Evolutionary conservation across 2,113 vertebrate species (phyloP), one percentile per base, ranked within the genome.

Genomic region (Rattus rattus): DNA sequence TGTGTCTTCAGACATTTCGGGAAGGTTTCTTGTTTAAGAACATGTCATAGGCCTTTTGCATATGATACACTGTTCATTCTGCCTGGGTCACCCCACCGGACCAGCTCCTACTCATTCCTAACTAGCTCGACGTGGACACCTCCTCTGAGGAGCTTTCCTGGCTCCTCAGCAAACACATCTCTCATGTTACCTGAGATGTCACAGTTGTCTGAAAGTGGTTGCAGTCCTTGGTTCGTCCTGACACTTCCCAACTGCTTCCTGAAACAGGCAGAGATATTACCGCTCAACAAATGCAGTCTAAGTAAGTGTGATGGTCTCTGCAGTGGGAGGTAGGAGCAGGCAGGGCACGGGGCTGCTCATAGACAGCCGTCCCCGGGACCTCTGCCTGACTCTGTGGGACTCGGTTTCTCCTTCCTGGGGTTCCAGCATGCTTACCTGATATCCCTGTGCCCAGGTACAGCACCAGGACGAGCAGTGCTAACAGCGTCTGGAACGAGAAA

Each of bases 201-300:
- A 76, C 89, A 17, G 97, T 89, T 61, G 63, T 95, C 86, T 87
- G 96, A 43, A 88, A 61, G 59, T 87, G 92, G 94, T 80, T 73
- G 79, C 95, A 98, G 52, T 95, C 96, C 67, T 65, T 81, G 92
- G 88, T 94, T 87, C 52, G 94, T 90, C 95, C 91, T 11, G 96
- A 96, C 10, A 79, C 54, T 54, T 97, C 96, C 97, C 96, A 96
- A 0, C 83, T 97, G 92, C 93, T 97, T 92, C 96, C 97, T 98
- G 96, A 39, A 96, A 96, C 13, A 61, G 91, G 59, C 73, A 80
- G 20, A 70, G 72, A 56, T 11, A 88, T 5, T 26, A 84, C 26
- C 30, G 49, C 49, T 95, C 56, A 86, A 7, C 54, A 39, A 93
- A 47, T 4, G 61, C 7, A 59, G 36, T 52, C 2, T 0, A 47